Base-by-base conservation (phyloP, 2,797 vertebrate genomes). In the Hyperoplus lanceolatus region DNA sequence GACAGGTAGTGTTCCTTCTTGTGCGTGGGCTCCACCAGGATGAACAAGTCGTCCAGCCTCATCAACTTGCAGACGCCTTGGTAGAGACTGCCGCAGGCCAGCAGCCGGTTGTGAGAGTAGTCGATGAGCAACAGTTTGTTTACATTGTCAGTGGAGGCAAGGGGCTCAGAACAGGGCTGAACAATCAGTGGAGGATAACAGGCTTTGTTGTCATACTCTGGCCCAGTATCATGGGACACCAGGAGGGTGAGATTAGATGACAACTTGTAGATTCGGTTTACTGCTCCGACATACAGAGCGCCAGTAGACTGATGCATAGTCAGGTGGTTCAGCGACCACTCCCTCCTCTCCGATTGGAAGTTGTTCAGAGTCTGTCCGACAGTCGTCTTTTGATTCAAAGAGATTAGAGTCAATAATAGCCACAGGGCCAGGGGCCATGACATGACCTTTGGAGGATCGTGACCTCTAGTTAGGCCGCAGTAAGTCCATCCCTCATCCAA, bases 1-100 rank as follows among this genome's bases (percentile, higher is more conserved):
- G 98, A 99, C 56, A 99, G 94, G 90, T 99, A 99, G 83, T 99
- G 98, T 88, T 99, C 98, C 91, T 99, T 99, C 89, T 99, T 99
- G 89, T 99, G 98, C 0, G 98, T 98, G 1, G 97, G 98, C 88
- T 99, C 98, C 58, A 98, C 98, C 9, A 99, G 90, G 85, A 99
- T 99, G 90, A 99, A 99, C 87, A 99, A 95, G 91, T 99, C 98
- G 0, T 99, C 97, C 45, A 99, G 94, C 53, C 98, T 95, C 93
- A 99, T 96, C 83, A 99, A 95, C 84, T 99, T 99, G 93, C 98
- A 99, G 43, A 99, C 96, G 0, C 98, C 98, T 92, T 99, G 98
- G 94, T 98, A 99, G 73, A 99, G 97, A 87, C 98, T 99, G 57
- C 98, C 98, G 0, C 98, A 99, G 7, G 98, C 98, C 92, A 99